Evolutionary conservation across 2,113 vertebrate species (phyloP).

Genomic region (Clarias magur): DNA sequence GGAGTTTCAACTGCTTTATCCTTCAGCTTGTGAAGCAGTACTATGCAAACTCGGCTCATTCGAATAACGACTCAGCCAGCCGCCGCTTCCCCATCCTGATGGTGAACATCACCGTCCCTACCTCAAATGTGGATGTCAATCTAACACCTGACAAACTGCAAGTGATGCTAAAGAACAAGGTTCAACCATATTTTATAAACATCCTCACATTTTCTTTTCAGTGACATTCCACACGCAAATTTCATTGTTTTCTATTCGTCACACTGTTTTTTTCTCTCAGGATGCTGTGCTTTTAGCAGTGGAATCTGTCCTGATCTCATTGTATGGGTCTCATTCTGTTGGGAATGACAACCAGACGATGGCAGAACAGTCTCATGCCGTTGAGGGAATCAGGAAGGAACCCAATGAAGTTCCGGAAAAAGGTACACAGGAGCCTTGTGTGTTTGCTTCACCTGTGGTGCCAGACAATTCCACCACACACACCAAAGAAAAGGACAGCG

Average conservation of each 20-base stretch:
- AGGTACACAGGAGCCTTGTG: not conserved
- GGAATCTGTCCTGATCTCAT: slow-evolving; percentile 85
- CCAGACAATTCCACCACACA: slow-evolving; percentile 24
- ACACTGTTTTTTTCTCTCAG: slow-evolving; percentile 64
- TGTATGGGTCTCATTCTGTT: slow-evolving; percentile 79
- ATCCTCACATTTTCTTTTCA: not conserved
- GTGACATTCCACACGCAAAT: not conserved
- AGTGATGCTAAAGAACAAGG: slow-evolving; percentile 93
- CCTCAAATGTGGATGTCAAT: slow-evolving; percentile 87
- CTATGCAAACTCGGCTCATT: slow-evolving; percentile 71
- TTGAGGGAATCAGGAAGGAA: not conserved
- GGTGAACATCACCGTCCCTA: slow-evolving; percentile 82
- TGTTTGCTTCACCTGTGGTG: not conserved
- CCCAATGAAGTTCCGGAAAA: not conserved
- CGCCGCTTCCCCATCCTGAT: slow-evolving; percentile 82
- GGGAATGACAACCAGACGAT: slow-evolving; percentile 60
- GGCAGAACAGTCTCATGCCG: slow-evolving; percentile 59
- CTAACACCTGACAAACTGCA: slow-evolving; percentile 93
- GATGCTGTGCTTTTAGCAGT: slow-evolving; percentile 83
- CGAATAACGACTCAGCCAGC: slow-evolving; percentile 71
- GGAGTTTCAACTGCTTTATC: not conserved
- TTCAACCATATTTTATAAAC: slow-evolving; percentile 48
- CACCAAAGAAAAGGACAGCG: slow-evolving; percentile 5
- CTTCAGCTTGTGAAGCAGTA: slow-evolving; percentile 83
- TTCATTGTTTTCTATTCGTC: not conserved